Evolutionary conservation across 2,113 vertebrate genomes (phyloP).

Genomic region (Varanus salvator): DNA sequence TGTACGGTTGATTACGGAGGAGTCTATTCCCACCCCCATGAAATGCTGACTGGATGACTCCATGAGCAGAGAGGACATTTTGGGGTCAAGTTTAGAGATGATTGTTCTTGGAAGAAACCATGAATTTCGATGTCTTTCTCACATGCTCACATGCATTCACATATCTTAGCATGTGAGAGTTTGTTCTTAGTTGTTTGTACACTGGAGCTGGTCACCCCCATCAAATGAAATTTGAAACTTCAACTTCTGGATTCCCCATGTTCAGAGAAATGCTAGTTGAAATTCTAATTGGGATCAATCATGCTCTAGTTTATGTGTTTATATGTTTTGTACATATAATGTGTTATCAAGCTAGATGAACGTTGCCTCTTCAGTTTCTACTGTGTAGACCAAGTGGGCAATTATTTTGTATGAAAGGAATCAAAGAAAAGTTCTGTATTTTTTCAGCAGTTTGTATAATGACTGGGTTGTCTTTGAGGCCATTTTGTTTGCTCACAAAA

Average conservation of each 20-base stretch:
- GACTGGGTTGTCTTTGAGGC: constrained; percentile 58
- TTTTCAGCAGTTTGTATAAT: constrained; percentile 63
- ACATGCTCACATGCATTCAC: neutral
- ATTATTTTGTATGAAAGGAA: constrained; percentile 74
- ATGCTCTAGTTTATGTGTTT: constrained; percentile 47
- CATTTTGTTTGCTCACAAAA: constrained; percentile 51
- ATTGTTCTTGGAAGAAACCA: constrained; percentile 44
- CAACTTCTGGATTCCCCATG: neutral
- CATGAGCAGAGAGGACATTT: constrained; percentile 41
- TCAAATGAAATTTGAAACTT: neutral
- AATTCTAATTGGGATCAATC: constrained; percentile 11
- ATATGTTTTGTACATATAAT: constrained; percentile 8
- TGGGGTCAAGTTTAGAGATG: constrained; percentile 15
- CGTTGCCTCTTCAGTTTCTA: constrained; percentile 75
- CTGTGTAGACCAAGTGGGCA: constrained; percentile 76
- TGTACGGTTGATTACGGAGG: constrained; percentile 79
- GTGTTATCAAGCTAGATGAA: constrained; percentile 62
- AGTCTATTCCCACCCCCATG: neutral
- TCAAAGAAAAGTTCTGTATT: constrained; percentile 75
- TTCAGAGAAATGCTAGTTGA: constrained; percentile 11
- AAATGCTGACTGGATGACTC: constrained; percentile 9
- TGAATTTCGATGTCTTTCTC: neutral
- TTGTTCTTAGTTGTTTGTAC: constrained; percentile 19
- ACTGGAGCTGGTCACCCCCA: constrained; percentile 14
- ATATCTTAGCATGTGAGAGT: constrained; percentile 33